Percentiles rank a stretch among this genome's conserved stretches.
phyloP scores from a whole-genome alignment of 2,113 vertebrate species.

The Halichoerus grypus region DNA sequence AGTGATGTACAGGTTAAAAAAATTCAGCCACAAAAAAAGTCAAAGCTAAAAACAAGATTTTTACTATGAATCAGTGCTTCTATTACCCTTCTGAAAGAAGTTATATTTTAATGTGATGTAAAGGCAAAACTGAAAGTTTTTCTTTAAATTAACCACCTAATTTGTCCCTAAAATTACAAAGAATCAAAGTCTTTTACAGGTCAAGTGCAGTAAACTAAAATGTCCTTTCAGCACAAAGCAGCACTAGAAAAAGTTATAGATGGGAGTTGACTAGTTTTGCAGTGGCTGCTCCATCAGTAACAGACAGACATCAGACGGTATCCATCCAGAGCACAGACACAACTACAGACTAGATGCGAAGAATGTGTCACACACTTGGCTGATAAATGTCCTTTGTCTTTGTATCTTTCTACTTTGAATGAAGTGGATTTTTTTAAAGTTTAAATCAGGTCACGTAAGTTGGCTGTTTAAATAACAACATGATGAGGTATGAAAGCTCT shows the following conservation, averaged over 20 bases:
- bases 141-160: constrained; percentile 90
- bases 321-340: constrained; percentile 85
- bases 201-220: constrained; percentile 89
- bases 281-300: constrained; percentile 82
- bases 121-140: constrained; percentile 89
- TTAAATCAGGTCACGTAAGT: constrained; percentile 77
- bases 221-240: constrained; percentile 90
- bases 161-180: constrained; percentile 89
- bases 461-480: constrained; percentile 79
- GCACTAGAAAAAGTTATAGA: constrained; percentile 87
- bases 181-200: constrained; percentile 88
- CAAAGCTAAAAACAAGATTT: constrained; percentile 89
- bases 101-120: constrained; percentile 90
- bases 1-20: constrained; percentile 90
- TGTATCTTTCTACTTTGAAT: constrained; percentile 83
- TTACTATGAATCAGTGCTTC: constrained; percentile 90
- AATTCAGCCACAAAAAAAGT: constrained; percentile 86
- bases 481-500: constrained; percentile 84
- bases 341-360: constrained; percentile 81
- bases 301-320: constrained; percentile 79
- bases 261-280: constrained; percentile 82
- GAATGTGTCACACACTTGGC: constrained; percentile 79
- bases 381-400: constrained; percentile 84
- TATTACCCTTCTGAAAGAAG: constrained; percentile 83
- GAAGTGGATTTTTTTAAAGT: constrained; percentile 74